These are phyloP conservation scores for Geotrupes spiniger DNA, from an alignment of 2,888 invertebrate species.

Conservation along the genomic window DNA sequence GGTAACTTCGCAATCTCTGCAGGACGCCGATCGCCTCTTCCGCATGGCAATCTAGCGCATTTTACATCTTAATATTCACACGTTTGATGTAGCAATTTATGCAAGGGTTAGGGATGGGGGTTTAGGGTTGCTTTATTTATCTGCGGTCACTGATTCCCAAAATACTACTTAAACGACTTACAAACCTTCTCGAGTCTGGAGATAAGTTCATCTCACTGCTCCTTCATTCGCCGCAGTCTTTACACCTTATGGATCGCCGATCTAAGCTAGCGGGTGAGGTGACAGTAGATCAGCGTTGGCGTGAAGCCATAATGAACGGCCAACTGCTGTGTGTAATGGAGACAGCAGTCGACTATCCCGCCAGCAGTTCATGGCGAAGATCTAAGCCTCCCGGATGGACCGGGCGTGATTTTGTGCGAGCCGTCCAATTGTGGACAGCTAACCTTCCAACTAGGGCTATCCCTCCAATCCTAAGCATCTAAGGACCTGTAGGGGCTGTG, in stretches of 20 bases:
- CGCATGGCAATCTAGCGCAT: constrained; percentile 33
- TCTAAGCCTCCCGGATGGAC: constrained; percentile 23
- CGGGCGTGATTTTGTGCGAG: constrained; percentile 23
- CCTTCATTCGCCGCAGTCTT: not conserved
- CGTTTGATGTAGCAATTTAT: constrained; percentile 21
- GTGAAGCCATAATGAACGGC: not conserved
- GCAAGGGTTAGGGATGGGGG: constrained; percentile 29
- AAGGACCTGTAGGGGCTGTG: constrained; percentile 18
- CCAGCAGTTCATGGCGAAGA: constrained; percentile 24
- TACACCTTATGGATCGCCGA: not conserved
- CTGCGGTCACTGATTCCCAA: constrained; percentile 22
- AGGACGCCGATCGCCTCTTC: constrained; percentile 37
- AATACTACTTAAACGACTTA: constrained; percentile 22
- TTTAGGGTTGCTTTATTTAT: constrained; percentile 31
- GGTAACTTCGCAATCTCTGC: constrained; percentile 18
- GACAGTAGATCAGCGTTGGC: constrained; percentile 7
- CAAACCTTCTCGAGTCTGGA: not conserved
- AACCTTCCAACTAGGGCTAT: constrained; percentile 22
- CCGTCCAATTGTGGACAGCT: constrained; percentile 18
- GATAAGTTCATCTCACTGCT: not conserved
- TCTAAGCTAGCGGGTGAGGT: constrained; percentile 3
- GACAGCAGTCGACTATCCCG: constrained; percentile 16
- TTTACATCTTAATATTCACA: constrained; percentile 35
- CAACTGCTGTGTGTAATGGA: constrained; percentile 19
- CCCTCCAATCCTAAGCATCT: constrained; percentile 11